phyloP scores from a whole-genome alignment of 1,140 invertebrate genomes.

The Dendrolimus punctatus region DNA sequence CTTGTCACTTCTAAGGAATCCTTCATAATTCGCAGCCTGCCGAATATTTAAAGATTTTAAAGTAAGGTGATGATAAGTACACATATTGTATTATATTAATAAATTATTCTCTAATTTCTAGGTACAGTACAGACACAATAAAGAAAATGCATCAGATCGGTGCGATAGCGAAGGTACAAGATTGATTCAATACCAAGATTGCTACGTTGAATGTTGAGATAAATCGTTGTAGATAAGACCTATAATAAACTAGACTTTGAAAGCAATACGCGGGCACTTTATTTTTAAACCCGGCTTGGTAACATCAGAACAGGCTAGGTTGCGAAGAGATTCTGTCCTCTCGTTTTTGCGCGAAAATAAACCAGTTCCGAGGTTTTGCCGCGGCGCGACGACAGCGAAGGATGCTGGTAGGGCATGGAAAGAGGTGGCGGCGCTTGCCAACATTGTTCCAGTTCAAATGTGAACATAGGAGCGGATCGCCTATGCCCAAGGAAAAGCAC shows the following conservation, averaged over 20 bases:
- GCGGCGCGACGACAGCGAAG: slow-evolving; percentile 5
- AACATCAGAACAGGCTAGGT: slow-evolving; percentile 16
- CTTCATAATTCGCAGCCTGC: too few relatives aligned
- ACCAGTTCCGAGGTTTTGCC: slow-evolving; percentile 35
- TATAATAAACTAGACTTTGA: slow-evolving; percentile 6
- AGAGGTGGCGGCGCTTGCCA: slow-evolving; percentile 19
- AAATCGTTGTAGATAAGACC: slow-evolving; percentile 5
- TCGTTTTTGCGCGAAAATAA: slow-evolving; percentile 53
- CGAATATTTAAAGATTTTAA: too few relatives aligned
- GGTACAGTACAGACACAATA: too few relatives aligned
- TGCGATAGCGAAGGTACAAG: too few relatives aligned
- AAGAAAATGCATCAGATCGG: too few relatives aligned
- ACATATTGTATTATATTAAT: too few relatives aligned
- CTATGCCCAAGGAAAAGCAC: slow-evolving; percentile 37
- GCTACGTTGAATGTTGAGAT: too few relatives aligned
- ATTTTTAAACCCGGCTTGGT: slow-evolving; percentile 16
- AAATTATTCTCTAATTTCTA: too few relatives aligned
- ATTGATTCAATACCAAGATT: too few relatives aligned
- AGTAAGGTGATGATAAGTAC: too few relatives aligned
- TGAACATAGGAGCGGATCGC: slow-evolving; percentile 57
- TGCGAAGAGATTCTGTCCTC: slow-evolving; percentile 26
- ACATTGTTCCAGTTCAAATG: slow-evolving; percentile 43
- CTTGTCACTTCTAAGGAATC: too few relatives aligned
- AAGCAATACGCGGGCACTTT: slow-evolving; percentile 10
- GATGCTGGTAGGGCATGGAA: slow-evolving; percentile 6